Evolutionary conservation across 1,140 invertebrate genomes (phyloP).

Genomic region (Psilanteris sp.): DNA sequence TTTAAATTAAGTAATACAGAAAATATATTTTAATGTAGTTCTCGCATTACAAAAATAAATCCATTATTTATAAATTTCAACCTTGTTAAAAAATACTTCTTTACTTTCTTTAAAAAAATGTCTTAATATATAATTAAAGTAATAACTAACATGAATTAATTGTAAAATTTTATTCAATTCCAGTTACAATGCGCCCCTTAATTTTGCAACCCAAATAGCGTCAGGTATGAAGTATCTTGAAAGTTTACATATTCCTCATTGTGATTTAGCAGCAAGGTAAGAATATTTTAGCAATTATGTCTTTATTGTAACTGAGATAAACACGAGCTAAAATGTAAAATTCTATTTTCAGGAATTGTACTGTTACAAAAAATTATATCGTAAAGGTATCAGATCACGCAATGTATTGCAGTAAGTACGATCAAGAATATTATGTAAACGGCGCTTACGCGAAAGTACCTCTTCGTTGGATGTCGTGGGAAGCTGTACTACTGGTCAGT

Average conservation of each 20-base stretch:
- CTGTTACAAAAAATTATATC: conserved; percentile 88
- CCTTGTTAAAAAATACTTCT: too few relatives aligned
- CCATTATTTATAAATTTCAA: too few relatives aligned
- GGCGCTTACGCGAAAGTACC: conserved; percentile 90
- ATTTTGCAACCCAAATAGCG: conserved; percentile 90
- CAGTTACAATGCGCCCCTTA: conserved; percentile 89
- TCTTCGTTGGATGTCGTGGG: conserved; percentile 94
- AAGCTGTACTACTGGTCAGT: conserved; percentile 88
- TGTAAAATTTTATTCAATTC: conserved; percentile 60
- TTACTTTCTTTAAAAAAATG: too few relatives aligned
- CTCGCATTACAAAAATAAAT: too few relatives aligned
- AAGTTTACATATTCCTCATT: conserved; percentile 87
- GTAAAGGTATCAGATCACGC: conserved; percentile 95
- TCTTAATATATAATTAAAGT: too few relatives aligned
- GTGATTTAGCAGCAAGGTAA: conserved; percentile 89
- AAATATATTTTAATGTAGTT: too few relatives aligned
- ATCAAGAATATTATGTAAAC: conserved; percentile 90
- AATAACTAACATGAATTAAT: too few relatives aligned
- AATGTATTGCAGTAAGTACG: conserved; percentile 91
- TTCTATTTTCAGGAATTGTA: conserved; percentile 88
- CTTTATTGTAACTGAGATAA: neutral
- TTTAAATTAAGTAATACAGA: too few relatives aligned
- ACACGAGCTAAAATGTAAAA: too few relatives aligned
- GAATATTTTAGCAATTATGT: neutral
- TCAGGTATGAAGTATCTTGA: conserved; percentile 93